A percentile compares a stretch with the other conserved stretches of the same genome.
Evolutionary conservation across 1,140 invertebrate genomes (phyloP).

Genomic region (Megalonaias nervosa): DNA sequence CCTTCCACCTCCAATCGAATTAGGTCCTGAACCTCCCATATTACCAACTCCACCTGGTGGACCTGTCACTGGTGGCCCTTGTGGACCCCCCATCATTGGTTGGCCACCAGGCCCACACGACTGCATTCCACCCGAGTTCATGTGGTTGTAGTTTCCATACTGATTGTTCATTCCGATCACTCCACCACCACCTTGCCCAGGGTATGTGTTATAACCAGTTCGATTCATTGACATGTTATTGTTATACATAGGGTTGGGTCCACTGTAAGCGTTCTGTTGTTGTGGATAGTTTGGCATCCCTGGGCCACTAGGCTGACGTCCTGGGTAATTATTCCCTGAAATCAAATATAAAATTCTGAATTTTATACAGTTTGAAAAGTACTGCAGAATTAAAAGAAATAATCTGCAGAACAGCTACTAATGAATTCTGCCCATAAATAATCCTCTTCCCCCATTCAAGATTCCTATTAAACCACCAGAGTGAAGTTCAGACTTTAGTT

Average conservation of each 20-base stretch:
- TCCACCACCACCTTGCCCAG: slow-evolving; percentile 44
- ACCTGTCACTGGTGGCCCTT: background rate
- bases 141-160: slow-evolving; percentile 61
- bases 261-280: slow-evolving; percentile 63
- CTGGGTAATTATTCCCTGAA: slow-evolving; percentile 33
- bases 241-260: slow-evolving; percentile 60
- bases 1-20: slow-evolving; percentile 14
- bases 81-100: slow-evolving; percentile 6
- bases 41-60: background rate
- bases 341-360: background rate
- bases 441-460: too few relatives aligned
- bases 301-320: slow-evolving; percentile 24
- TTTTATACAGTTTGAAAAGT: background rate
- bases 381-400: background rate
- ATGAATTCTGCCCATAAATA: too few relatives aligned
- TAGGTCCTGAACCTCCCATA: slow-evolving; percentile 17
- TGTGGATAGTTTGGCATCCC: slow-evolving; percentile 64
- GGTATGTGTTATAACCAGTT: slow-evolving; percentile 46
- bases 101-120: slow-evolving; percentile 24
- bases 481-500: too few relatives aligned
- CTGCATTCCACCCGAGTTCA: slow-evolving; percentile 53
- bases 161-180: slow-evolving; percentile 62
- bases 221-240: slow-evolving; percentile 58
- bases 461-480: too few relatives aligned
- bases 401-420: background rate